These are phyloP conservation scores for Acanthosepion lycidas DNA, from an alignment of 2,888 invertebrate species.

Conservation along the genomic window DNA sequence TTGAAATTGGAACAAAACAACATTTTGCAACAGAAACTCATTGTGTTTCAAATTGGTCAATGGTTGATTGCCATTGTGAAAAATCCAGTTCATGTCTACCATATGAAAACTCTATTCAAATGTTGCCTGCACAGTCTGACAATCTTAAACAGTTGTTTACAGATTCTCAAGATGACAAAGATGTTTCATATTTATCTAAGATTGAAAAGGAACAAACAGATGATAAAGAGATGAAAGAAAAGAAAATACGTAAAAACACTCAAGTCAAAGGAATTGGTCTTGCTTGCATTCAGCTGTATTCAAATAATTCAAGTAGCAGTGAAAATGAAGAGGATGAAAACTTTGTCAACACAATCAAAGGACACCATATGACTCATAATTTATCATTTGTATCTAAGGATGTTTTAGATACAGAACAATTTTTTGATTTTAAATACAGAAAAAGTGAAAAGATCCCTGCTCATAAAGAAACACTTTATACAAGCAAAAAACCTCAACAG, in stretches of 20 bases:
- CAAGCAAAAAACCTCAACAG: background rate
- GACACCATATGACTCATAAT: background rate
- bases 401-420: background rate
- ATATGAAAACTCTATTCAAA: background rate
- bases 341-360: background rate
- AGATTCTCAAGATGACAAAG: background rate
- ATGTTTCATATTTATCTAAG: background rate
- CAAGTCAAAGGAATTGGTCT: background rate
- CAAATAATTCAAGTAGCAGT: background rate
- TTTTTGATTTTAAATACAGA: no score
- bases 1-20: background rate
- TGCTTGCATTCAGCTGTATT: background rate
- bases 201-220: background rate
- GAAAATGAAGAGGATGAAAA: background rate
- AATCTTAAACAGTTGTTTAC: background rate
- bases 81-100: background rate
- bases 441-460: background rate
- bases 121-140: background rate
- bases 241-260: background rate
- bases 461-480: background rate
- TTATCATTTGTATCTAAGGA: background rate
- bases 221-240: background rate
- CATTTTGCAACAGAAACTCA: background rate
- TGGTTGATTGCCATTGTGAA: background rate
- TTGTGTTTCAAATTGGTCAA: background rate